Evolutionary conservation across 2,113 vertebrate genomes (phyloP).

Genomic region (Campylorhamphus procurvoides): DNA sequence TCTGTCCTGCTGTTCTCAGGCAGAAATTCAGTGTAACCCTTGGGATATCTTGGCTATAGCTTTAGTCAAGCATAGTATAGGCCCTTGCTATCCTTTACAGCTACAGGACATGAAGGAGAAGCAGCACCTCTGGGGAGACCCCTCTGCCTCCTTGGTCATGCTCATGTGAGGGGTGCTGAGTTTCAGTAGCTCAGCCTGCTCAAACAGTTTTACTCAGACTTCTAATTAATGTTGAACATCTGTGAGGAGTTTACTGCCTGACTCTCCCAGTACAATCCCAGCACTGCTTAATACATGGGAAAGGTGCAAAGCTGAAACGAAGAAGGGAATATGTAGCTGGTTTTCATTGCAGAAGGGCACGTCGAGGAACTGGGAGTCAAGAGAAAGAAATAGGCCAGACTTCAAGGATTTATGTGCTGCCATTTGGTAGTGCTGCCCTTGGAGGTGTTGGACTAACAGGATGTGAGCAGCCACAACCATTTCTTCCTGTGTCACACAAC

Average conservation of each 20-base stretch:
- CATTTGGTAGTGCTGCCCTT: not conserved
- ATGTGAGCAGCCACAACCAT: not conserved
- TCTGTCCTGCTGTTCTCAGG: not conserved
- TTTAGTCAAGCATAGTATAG: not conserved
- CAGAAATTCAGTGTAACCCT: not conserved
- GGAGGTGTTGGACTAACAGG: not conserved
- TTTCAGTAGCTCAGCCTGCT: not conserved
- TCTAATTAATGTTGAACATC: not conserved
- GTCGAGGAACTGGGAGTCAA: not conserved
- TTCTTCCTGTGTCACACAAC: not conserved
- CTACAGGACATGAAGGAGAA: not conserved
- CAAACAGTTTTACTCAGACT: not conserved
- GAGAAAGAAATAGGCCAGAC: not conserved
- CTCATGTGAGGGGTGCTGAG: not conserved
- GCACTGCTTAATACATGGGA: not conserved
- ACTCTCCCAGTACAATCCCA: not conserved
- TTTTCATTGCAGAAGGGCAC: not conserved
- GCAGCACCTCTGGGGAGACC: not conserved
- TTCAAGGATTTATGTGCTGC: not conserved
- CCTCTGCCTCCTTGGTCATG: not conserved
- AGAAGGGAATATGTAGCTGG: not conserved
- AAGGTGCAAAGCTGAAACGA: not conserved
- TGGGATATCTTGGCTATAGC: not conserved
- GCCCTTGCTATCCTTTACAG: accelerated
- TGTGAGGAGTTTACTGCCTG: not conserved